A percentile compares a stretch with the other conserved stretches of the same genome.
These are phyloP conservation scores for Sorex fumeus DNA, from an alignment of 2,113 vertebrate species.

Conservation along the genomic window DNA sequence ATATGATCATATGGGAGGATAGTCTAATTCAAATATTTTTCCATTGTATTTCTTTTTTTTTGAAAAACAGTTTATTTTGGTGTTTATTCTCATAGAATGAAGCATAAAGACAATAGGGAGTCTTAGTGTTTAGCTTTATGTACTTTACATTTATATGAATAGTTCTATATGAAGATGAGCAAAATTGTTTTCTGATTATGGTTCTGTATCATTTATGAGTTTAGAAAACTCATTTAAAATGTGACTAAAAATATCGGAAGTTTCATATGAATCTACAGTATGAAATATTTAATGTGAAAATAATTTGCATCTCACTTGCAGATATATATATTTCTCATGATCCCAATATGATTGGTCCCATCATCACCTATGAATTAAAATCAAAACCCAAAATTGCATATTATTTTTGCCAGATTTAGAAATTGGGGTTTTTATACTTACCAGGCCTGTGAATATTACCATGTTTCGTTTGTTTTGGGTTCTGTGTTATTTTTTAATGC, in stretches of 20 bases:
- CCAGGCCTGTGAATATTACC: too few relatives aligned
- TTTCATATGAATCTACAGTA: not conserved
- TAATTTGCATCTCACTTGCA: not conserved
- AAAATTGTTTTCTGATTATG: not conserved
- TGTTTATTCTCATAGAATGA: not conserved
- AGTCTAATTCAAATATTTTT: not conserved
- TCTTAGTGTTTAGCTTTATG: not conserved
- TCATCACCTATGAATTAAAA: not conserved
- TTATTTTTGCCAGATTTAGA: too few relatives aligned
- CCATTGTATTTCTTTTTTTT: not conserved
- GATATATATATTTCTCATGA: too few relatives aligned
- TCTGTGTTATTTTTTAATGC: too few relatives aligned
- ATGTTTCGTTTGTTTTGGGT: too few relatives aligned
- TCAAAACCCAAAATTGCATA: too few relatives aligned
- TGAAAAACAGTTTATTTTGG: not conserved
- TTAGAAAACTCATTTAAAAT: not conserved
- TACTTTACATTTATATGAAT: not conserved
- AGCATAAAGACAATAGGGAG: not conserved
- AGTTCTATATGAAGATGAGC: not conserved
- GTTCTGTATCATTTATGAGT: not conserved
- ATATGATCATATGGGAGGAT: not conserved
- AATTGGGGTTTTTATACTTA: too few relatives aligned
- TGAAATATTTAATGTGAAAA: not conserved
- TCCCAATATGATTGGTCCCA: not conserved
- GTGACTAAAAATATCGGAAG: not conserved